phyloP scores from a whole-genome alignment of 2,797 vertebrate genomes.

The Pseudochirops cupreus region DNA sequence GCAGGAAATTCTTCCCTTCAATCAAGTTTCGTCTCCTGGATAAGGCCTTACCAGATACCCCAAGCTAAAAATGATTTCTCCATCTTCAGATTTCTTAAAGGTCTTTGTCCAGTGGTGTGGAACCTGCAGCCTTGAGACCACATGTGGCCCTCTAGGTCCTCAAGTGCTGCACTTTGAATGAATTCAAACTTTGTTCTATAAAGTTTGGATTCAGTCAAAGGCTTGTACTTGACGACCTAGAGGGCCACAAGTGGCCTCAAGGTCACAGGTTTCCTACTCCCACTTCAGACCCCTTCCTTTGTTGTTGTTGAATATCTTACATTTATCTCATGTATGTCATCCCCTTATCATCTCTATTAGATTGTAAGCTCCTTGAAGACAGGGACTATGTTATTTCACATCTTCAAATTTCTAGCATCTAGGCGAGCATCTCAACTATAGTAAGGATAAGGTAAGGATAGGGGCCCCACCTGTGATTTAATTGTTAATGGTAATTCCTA shows the following conservation, averaged over 20 bases:
- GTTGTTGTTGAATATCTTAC: conserved; percentile 10
- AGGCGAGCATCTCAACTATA: background rate
- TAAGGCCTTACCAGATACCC: conserved; percentile 3
- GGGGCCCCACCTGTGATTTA: background rate
- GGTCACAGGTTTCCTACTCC: too few relatives aligned
- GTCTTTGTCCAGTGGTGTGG: background rate
- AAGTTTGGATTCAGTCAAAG: too few relatives aligned
- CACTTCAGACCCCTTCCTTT: background rate
- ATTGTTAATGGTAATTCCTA: background rate
- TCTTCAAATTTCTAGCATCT: background rate
- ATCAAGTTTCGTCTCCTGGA: conserved; percentile 10
- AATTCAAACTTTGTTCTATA: too few relatives aligned
- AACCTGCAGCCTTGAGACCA: too few relatives aligned
- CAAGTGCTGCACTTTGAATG: too few relatives aligned
- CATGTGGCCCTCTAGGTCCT: too few relatives aligned
- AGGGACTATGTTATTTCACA: background rate
- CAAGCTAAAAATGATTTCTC: background rate
- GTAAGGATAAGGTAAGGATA: background rate
- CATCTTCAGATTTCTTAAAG: conserved; percentile 7
- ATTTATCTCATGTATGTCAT: background rate
- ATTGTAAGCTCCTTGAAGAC: background rate
- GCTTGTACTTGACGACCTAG: too few relatives aligned
- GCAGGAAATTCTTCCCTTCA: background rate
- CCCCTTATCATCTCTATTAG: background rate
- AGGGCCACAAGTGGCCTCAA: too few relatives aligned